phyloP scores from a whole-genome alignment of 2,888 invertebrate genomes.

The Calameuta filiformis region DNA sequence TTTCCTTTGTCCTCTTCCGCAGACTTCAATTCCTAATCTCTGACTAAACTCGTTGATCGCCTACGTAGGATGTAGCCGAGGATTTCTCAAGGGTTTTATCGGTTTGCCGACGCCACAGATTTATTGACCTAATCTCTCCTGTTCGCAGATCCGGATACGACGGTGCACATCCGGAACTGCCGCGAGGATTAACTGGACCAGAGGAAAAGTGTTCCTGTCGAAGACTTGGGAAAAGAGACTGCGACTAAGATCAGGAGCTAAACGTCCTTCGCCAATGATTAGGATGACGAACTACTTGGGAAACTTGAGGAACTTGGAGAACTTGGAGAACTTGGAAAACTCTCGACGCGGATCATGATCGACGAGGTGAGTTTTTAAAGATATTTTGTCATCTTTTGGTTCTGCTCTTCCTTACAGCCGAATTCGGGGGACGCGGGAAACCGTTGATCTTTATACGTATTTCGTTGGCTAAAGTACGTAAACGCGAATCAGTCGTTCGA shows the following conservation, averaged over 20 bases:
- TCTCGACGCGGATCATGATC: too few relatives aligned
- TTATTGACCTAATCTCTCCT: background rate
- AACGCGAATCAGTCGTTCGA: background rate
- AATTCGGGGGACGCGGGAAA: too few relatives aligned
- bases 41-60: background rate
- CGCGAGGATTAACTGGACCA: background rate
- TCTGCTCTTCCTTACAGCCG: background rate
- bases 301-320: background rate
- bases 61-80: too few relatives aligned
- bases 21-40: background rate
- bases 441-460: too few relatives aligned
- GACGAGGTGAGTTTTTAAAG: background rate
- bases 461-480: too few relatives aligned
- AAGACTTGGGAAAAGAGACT: background rate
- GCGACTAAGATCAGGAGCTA: background rate
- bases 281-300: background rate
- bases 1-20: background rate
- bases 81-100: background rate
- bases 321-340: background rate
- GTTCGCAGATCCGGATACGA: background rate
- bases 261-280: background rate
- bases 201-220: background rate
- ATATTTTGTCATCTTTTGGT: background rate
- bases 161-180: background rate
- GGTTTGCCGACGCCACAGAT: background rate